phyloP scores from a whole-genome alignment of 2,888 invertebrate genomes.

The Phalera bucephala region DNA sequence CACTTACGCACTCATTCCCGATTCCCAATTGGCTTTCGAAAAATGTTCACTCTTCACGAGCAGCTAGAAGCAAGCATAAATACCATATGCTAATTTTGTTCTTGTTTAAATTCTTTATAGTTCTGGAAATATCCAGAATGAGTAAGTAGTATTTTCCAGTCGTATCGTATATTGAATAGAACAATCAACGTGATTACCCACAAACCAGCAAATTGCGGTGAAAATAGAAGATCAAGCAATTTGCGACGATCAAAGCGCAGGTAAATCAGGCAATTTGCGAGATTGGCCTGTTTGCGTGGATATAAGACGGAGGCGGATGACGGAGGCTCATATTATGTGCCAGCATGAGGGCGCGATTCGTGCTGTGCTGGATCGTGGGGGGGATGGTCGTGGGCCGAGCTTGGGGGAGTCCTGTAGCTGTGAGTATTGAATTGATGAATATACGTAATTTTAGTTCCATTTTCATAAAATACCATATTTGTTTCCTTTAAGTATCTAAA shows the following conservation, averaged over 20 bases:
- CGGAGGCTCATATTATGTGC: neutral
- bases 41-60: too few relatives aligned
- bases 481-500: too few relatives aligned
- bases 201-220: constrained; percentile 1
- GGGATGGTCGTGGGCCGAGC: constrained; percentile 18
- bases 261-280: constrained; percentile 6
- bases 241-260: constrained; percentile 10
- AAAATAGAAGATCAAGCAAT: constrained; percentile 14
- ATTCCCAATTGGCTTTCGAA: too few relatives aligned
- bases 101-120: too few relatives aligned
- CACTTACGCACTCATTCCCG: too few relatives aligned
- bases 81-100: too few relatives aligned
- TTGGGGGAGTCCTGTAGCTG: constrained; percentile 16
- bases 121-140: too few relatives aligned
- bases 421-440: neutral
- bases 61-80: too few relatives aligned
- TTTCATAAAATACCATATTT: too few relatives aligned
- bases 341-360: constrained; percentile 14
- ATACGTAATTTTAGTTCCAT: too few relatives aligned
- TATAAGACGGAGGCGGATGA: constrained; percentile 15
- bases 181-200: constrained; percentile 12
- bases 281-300: constrained; percentile 14
- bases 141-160: too few relatives aligned
- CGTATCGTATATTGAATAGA: too few relatives aligned
- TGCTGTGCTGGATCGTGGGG: constrained; percentile 24